These are phyloP conservation scores for Lampris megalopsis DNA, from an alignment of 2,113 vertebrate species.

Conservation along the genomic window DNA sequence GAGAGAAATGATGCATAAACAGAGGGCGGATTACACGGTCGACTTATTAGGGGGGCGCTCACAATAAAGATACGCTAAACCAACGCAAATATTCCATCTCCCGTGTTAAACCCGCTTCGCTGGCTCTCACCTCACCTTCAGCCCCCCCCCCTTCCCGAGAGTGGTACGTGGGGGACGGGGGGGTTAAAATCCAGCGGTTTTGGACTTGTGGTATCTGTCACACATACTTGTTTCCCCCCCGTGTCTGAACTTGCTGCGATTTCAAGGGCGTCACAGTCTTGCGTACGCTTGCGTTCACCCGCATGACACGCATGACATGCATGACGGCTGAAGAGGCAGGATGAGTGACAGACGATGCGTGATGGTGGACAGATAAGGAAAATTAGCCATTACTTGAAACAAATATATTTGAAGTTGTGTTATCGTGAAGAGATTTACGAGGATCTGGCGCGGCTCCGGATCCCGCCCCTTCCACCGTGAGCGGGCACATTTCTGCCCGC, in stretches of 20 bases:
- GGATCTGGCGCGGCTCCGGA: no score
- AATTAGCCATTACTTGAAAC: no score
- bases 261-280: not conserved
- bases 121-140: constrained; percentile 43
- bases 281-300: no score
- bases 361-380: constrained; percentile 6
- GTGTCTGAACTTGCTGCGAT: constrained; percentile 13
- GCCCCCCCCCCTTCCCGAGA: not conserved
- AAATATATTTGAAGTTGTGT: no score
- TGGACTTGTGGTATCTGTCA: no score
- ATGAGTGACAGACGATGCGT: not conserved
- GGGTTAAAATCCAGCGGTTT: constrained; percentile 3
- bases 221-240: no score
- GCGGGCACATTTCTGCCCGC: no score
- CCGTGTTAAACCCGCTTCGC: constrained; percentile 64
- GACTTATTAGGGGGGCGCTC: constrained; percentile 64
- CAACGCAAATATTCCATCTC: constrained; percentile 68
- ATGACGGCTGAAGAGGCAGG: no score
- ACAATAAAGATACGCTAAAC: constrained; percentile 70
- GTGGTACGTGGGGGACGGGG: not conserved
- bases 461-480: no score
- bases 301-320: no score
- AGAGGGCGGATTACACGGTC: constrained; percentile 67
- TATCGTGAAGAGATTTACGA: no score
- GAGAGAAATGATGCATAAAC: constrained; percentile 73